Base-by-base conservation (phyloP, 2,888 invertebrate genomes). In the Zaprionus bogoriensis region DNA sequence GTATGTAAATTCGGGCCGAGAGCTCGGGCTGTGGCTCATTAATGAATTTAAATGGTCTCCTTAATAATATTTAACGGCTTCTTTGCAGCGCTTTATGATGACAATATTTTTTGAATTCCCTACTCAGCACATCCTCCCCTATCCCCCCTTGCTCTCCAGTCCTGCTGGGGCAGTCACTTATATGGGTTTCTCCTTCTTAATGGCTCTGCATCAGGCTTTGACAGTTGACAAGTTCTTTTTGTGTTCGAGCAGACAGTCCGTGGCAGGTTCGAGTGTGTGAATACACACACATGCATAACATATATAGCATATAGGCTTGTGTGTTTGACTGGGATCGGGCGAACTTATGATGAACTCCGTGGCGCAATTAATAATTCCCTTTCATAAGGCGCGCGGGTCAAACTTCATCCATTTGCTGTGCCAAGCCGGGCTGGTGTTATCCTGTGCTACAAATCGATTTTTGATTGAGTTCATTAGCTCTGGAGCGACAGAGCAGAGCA, bases 21-120 rank as follows among this genome's bases (percentile, higher is more conserved):
- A 66, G 72, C n/a, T n/a, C n/a, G n/a, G 80, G 77, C 51, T 85
- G 80, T 82, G 79, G 87, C 88, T 89, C 90, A 89, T 90, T 89
- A 90, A 90, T 89, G 89, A 90, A 87, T 89, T 90, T 90, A 89
- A 89, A 89, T 90, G 86, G 90, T 85, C 87, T 88, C 88, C 89
- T 90, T 90, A 87, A 89, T 89, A 89, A 89, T 89, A 89, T 89
- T 89, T 89, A 89, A 89, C 89, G 89, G 89, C 89, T 88, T 87
- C 89, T 85, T 87, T 87, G 87, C 89, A 88, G 73, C 88, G 86
- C 88, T 88, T 88, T 89, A 88, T 89, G 89, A 88, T 86, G 89
- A 89, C 89, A 89, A 89, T 88, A 89, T 89, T 89, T 88, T 88
- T 82, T 53, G 60, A 12, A 28, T 23, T n/a, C 23, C 9, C 7